Evolutionary conservation across 2,797 vertebrate species (phyloP), one percentile per base, ranked within the genome.

Genomic region (Aphelocoma californica): DNA sequence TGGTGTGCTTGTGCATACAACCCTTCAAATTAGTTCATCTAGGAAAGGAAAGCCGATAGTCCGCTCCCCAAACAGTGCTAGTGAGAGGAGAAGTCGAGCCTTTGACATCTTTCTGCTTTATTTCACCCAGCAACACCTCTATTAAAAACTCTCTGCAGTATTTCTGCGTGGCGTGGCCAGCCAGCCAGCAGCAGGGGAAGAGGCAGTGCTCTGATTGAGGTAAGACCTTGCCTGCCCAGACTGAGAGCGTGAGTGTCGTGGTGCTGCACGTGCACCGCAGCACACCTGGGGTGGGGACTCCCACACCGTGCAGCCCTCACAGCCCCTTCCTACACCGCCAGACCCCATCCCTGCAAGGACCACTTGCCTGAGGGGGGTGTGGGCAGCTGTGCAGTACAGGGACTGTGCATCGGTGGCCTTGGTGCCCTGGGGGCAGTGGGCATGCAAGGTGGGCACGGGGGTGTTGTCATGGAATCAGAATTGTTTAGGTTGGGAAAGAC

Each of bases 71-170:
- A 67, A 50, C 34, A 26, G 28, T 10, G 40, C 79, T 45, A n/a
- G 71, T 4, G 78, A 90, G 70, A 72, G 15, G 40, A 82, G 28
- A 88, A 96, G 42, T 19, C 14, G 47, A 87, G 74, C 50, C 64
- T 92, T 81, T 74, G 91, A 80, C 50, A 88, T 48, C 62, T 56
- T 1, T 18, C 72, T 62, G 87, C 91, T 86, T 90, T 85, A 65
- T 95, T 81, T 73, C 77, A 80, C 81, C 95, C 86, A 71, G 90
- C 91, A 92, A 92, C 88, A 77, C 78, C 81, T 95, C 91, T 93
- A 65, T 85, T 87, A 85, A 94, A 92, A 93, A 84, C 73, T 72
- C 80, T 31, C 71, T 60, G 83, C 81, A 32, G 62, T 48, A 5
- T 67, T 86, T 25, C 87, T 18, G 88, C 9, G 58, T 29, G 53